Conservation (phyloP, 2,888 invertebrate genomes). For the Xestia sexstrigata region DNA sequence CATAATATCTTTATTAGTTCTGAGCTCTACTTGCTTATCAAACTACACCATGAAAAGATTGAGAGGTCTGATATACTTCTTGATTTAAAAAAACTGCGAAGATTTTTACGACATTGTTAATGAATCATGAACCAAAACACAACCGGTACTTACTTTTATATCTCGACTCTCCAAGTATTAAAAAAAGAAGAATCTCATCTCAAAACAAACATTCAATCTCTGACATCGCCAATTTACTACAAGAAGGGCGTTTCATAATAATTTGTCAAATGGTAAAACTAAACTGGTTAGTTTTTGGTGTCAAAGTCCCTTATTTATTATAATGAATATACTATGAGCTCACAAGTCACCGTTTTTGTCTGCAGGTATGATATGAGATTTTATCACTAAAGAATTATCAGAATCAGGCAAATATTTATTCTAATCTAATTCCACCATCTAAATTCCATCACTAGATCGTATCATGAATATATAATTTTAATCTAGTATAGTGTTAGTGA, state of each 20-base stretch:
- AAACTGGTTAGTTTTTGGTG: not conserved
- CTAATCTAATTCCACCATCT: not conserved
- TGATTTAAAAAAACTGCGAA: no score
- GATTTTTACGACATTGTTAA: not conserved
- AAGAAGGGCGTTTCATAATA: conserved; percentile 23
- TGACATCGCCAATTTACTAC: not conserved
- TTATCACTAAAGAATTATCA: no score
- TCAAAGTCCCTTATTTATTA: not conserved
- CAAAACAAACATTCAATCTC: conserved; percentile 13
- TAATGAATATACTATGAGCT: not conserved
- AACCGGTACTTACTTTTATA: not conserved
- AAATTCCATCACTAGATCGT: conserved; percentile 4
- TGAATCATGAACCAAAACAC: not conserved
- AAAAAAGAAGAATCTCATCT: not conserved
- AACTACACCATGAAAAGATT: no score
- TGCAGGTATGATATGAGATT: not conserved
- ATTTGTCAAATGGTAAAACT: conserved; percentile 5
- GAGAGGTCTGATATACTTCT: no score
- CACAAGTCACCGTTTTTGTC: not conserved
- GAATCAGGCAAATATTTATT: conserved; percentile 1
- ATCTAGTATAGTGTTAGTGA: not conserved
- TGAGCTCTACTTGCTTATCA: no score
- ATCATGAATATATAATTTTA: conserved; percentile 23
- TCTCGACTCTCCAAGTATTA: not conserved
- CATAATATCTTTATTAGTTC: no score